phyloP scores from a whole-genome alignment of 2,113 vertebrate species.

The Cryptomyrus ogoouensis region DNA sequence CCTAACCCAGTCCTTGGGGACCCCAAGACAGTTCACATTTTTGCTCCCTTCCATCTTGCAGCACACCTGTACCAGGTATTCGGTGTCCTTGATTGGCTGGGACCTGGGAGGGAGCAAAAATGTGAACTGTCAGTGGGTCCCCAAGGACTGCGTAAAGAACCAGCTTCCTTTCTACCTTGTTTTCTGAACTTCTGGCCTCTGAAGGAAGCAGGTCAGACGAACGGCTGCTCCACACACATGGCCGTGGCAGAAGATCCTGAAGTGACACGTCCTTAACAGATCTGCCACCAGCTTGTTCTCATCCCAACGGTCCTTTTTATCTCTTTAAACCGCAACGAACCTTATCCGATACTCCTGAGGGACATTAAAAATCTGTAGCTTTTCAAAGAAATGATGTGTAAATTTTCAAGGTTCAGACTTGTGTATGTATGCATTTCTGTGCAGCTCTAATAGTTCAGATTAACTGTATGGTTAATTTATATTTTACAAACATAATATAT shows the following conservation, averaged over 20 bases:
- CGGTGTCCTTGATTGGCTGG: background rate
- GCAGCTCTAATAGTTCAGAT: background rate
- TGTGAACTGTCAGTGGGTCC: background rate
- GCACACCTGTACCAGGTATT: background rate
- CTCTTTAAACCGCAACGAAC: background rate
- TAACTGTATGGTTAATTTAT: background rate
- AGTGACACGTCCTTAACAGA: background rate
- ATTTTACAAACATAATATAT: background rate
- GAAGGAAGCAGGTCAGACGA: background rate
- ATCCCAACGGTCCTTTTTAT: background rate
- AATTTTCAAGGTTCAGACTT: background rate
- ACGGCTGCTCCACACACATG: background rate
- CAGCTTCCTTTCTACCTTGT: background rate
- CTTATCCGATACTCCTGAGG: background rate
- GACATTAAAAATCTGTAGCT: background rate
- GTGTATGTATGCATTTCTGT: background rate
- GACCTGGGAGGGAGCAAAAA: background rate
- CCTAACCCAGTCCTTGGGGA: background rate
- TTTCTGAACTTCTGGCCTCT: background rate
- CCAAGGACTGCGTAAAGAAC: background rate
- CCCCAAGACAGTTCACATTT: background rate
- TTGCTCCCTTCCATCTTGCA: background rate
- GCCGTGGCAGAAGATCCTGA: background rate
- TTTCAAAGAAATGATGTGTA: background rate
- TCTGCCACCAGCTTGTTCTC: background rate